Base-by-base conservation (phyloP, 1,140 invertebrate species). In the Catajapyx aquilonaris region DNA sequence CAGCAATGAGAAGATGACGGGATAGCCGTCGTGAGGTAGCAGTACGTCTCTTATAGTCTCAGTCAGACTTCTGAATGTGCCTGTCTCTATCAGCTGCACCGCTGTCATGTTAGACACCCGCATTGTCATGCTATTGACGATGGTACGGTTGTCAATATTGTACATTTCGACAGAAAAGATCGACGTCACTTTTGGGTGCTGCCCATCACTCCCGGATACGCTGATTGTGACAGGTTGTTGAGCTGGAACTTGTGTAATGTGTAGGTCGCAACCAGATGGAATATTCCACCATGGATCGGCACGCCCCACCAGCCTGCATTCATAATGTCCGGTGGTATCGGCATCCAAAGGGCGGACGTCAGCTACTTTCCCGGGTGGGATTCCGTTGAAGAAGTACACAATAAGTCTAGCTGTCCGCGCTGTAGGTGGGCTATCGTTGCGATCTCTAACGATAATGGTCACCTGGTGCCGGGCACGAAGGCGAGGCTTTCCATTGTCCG, bases 351-450 rank as follows among this genome's bases (percentile, higher is more conserved):
- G 90, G 56, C 76, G 76, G 1, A 94, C 77, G 56, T 88, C 71
- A 13, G 85, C 88, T 41, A 96, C 76, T 57, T 80, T 80, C 28
- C 81, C 80, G 64, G 69, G 45, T 10, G 56, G 52, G 17, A 62
- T 63, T 34, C 72, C 71, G 47, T 81, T 78, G 44, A 80, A 79
- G 0, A 78, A 65, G 50, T 80, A 69, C 5, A 93, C 73, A 18
- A 84, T 57, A 16, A 93, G 66, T 44, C 80, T 76, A 1, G 83
- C 76, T 15, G 76, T 78, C 44, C 88, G 66, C 5, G 84, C 64
- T 11, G 70, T 72, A 0, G 87, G 88, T 4, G 87, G 84, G 51
- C 76, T 86, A 50, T 94, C 88, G 56, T 95, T 94, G 53, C 84
- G 73, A 57, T 95, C 90, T 4, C 76, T 52, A 2, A 95, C 71